Percentiles rank a stretch among this genome's conserved stretches.
These are phyloP conservation scores for Strongylocentrotus purpuratus DNA, from an alignment of 35 echinoderm and acorn worm genomes.

Conservation along the genomic window DNA sequence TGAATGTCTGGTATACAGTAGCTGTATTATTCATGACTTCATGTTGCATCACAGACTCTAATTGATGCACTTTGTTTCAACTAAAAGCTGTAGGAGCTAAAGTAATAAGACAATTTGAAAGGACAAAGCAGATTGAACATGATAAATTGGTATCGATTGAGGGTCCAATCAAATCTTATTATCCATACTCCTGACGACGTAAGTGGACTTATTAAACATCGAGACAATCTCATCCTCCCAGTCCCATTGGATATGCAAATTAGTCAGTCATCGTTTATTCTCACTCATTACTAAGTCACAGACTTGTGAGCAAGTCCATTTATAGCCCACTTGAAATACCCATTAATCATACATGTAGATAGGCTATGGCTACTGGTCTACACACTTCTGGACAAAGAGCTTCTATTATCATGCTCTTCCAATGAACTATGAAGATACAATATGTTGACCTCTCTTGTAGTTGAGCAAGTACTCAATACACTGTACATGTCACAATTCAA, in stretches of 20 bases:
- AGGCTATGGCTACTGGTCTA: not conserved
- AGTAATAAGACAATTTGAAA: too few species aligned
- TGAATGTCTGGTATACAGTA: too few species aligned
- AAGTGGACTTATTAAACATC: not conserved
- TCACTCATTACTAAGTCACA: not conserved
- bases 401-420: not conserved
- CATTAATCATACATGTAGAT: not conserved
- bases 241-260: not conserved
- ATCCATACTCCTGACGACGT: too few species aligned
- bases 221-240: not conserved
- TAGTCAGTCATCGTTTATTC: not conserved
- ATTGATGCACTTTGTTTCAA: too few species aligned
- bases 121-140: too few species aligned
- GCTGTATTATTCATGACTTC: too few species aligned
- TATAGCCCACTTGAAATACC: not conserved
- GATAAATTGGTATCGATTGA: too few species aligned
- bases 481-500: not conserved
- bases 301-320: not conserved
- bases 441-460: not conserved
- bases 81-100: too few species aligned
- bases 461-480: not conserved
- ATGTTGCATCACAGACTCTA: too few species aligned
- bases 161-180: too few species aligned
- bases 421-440: conserved; percentile 3
- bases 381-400: not conserved